Conservation (phyloP, 2,113 vertebrate species). For the Alces alces region DNA sequence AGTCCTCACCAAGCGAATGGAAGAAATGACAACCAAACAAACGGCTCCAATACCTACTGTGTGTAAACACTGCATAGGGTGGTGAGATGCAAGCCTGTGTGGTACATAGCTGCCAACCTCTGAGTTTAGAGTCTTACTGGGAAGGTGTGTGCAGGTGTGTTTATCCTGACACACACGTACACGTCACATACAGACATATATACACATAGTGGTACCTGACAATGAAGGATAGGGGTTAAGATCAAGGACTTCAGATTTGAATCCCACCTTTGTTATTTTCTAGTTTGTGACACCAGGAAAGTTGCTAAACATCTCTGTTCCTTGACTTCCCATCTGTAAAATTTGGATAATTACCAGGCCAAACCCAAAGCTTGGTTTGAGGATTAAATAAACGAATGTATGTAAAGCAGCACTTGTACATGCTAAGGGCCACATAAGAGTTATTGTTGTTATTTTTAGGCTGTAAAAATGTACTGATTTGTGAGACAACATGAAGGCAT, state of each 20-base stretch:
- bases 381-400: not conserved
- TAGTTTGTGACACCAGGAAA: not conserved
- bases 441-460: not conserved
- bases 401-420: not conserved
- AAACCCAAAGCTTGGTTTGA: not conserved
- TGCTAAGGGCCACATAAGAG: not conserved
- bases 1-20: not conserved
- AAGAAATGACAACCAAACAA: not conserved
- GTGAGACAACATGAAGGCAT: not conserved
- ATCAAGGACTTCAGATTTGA: not conserved
- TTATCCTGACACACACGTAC: not conserved
- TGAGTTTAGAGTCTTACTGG: not conserved
- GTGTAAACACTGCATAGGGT: not conserved
- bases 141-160: not conserved
- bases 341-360: not conserved
- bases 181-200: not conserved
- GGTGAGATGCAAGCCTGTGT: not conserved
- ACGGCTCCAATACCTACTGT: not conserved
- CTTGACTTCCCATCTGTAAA: slow-evolving; percentile 3
- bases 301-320: not conserved
- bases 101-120: not conserved
- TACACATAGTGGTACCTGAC: not conserved
- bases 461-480: not conserved
- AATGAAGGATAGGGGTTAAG: not conserved
- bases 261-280: not conserved